Evolutionary conservation across 2,113 vertebrate species (phyloP).

Genomic region (Symphodus melops): DNA sequence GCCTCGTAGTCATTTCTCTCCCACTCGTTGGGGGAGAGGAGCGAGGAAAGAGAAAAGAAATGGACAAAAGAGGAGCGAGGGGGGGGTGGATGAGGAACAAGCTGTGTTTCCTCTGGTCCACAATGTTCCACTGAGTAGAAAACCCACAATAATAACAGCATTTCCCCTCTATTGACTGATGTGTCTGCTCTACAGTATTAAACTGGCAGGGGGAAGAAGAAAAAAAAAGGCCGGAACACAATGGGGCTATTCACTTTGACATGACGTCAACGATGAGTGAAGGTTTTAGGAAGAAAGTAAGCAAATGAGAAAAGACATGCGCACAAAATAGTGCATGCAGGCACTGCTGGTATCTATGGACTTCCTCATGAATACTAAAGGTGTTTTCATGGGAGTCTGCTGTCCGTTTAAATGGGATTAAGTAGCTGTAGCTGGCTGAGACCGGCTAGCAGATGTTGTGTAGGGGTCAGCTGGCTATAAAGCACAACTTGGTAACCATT

Average conservation of each 20-base stretch:
- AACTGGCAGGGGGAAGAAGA: neutral
- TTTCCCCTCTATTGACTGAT: slow-evolving; percentile 35
- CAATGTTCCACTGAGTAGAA: slow-evolving; percentile 38
- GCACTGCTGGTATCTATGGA: slow-evolving; percentile 11
- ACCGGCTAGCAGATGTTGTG: slow-evolving; percentile 56
- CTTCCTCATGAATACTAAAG: slow-evolving; percentile 40
- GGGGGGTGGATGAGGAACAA: slow-evolving; percentile 18
- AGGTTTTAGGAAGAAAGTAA: slow-evolving; percentile 25
- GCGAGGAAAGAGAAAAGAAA: neutral
- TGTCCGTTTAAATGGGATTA: slow-evolving; percentile 60
- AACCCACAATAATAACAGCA: slow-evolving; percentile 28
- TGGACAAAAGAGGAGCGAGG: neutral
- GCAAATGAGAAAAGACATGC: neutral
- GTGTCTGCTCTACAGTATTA: slow-evolving; percentile 8
- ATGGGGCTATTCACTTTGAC: slow-evolving; percentile 12
- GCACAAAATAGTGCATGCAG: neutral
- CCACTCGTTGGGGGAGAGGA: neutral
- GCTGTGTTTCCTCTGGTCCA: slow-evolving; percentile 14
- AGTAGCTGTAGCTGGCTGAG: slow-evolving; percentile 41
- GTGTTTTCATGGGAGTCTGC: slow-evolving; percentile 52
- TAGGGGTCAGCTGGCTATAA: slow-evolving; percentile 14
- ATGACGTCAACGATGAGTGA: slow-evolving; percentile 25
- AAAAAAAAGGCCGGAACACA: neutral
- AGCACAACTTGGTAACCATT: neutral
- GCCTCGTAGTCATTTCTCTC: slow-evolving; percentile 22